Evolutionary conservation across 2,113 vertebrate genomes (phyloP), one percentile per base, ranked within the genome.

Genomic region (Psammodynastes pulverulentus): DNA sequence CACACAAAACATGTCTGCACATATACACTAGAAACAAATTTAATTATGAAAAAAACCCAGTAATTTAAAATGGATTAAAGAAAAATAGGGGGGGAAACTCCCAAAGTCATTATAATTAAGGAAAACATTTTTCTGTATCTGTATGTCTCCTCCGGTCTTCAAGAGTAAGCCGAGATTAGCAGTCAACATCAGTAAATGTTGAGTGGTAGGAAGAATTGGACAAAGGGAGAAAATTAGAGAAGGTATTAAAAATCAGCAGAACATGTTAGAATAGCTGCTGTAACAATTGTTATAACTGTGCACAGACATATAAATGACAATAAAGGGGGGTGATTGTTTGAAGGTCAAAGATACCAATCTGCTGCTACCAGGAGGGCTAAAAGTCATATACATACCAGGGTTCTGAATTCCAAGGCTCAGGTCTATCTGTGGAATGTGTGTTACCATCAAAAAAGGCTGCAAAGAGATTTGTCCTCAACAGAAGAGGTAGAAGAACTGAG

Each of bases 291-390:
- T 67, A 29, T 67, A 88, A 67, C 84, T 17, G 8, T 56, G 45
- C 45, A 51, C 34, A 67, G 1, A 0, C 0, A 87, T 49, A 49
- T 21, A 56, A 49, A 39, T 0, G 29, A 0, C 0, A 48, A 90
- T 19, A 51, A 84, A 84, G 0, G 0, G 21, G 48, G 19, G 48
- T 0, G 53, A 26, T 53, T 58, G 21, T 85, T 52, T 56, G 53
- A 88, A 88, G 86, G 34, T 84, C 86, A 88, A 46, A 84, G 29
- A 6, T 58, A 23, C 23, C 51, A 21, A 52, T 87, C 5, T 24
- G 43, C 87, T 49, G 54, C 56, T 72, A 26, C 10, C 5, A 62
- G n/a, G 34, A 91, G 23, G 53, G 48, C 43, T 54, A 3, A 23
- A 26, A 85, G 45, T 84, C 39, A 43, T 24, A 45, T 26, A 58